Conservation (phyloP, 2,113 vertebrate genomes). For the Mirounga angustirostris region DNA sequence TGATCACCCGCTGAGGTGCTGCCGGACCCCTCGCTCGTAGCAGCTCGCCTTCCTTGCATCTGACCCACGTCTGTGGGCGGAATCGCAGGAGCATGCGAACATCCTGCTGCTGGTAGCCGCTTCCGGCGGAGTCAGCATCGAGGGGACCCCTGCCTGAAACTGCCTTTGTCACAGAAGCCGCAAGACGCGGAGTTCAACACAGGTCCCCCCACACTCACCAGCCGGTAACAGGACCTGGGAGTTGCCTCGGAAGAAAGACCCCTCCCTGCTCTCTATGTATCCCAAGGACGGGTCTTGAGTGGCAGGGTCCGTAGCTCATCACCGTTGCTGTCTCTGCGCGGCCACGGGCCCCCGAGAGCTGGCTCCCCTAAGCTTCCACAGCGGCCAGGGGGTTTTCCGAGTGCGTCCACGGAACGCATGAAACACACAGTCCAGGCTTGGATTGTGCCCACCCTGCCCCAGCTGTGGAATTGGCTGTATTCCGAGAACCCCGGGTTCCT, state of each 20-base stretch:
- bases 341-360: not conserved
- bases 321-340: not conserved
- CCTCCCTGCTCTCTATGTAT: not conserved
- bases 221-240: not conserved
- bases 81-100: rapidly evolving
- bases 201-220: too few species aligned
- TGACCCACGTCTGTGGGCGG: too few species aligned
- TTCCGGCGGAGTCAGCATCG: too few species aligned
- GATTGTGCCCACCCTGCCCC: too few species aligned
- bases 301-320: not conserved
- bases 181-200: not conserved
- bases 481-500: not conserved
- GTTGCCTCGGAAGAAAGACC: not conserved
- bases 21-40: not conserved
- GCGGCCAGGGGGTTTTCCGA: not conserved
- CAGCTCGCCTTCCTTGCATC: not conserved
- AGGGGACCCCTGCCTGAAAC: not conserved
- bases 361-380: not conserved
- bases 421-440: not conserved
- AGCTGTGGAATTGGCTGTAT: not conserved
- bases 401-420: not conserved
- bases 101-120: not conserved
- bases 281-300: not conserved
- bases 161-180: not conserved
- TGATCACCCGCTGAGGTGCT: rapidly evolving